Conservation (phyloP, 2,797 vertebrate species). For the Bovichtus diacanthus region DNA sequence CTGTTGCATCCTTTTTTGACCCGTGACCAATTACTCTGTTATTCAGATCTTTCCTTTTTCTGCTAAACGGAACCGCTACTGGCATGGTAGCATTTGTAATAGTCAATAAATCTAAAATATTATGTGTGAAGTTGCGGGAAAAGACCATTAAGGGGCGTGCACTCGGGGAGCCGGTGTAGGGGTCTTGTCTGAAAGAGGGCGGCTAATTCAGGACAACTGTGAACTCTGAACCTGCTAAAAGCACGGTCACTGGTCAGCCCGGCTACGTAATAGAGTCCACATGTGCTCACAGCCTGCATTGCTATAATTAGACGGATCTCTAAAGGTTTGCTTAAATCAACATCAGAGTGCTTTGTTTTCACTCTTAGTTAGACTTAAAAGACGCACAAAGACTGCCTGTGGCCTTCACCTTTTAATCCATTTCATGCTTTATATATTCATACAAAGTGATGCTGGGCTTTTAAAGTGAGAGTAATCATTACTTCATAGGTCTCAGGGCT, state of each 20-base stretch:
- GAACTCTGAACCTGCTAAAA: slow-evolving; percentile 94
- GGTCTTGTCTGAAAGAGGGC: slow-evolving; percentile 90
- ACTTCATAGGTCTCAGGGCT: slow-evolving; percentile 54
- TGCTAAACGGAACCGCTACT: slow-evolving; percentile 91
- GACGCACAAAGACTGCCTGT: slow-evolving; percentile 61
- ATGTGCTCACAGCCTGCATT: slow-evolving; percentile 85
- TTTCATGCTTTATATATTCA: slow-evolving; percentile 62
- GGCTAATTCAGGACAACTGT: slow-evolving; percentile 99
- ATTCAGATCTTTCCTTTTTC: slow-evolving; percentile 88
- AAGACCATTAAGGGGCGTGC: slow-evolving; percentile 95
- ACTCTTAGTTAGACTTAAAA: slow-evolving; percentile 54
- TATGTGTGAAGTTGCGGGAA: slow-evolving; percentile 97
- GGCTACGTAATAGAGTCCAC: slow-evolving; percentile 89
- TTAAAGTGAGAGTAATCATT: slow-evolving; percentile 62
- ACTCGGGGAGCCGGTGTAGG: slow-evolving; percentile 88
- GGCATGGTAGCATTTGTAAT: slow-evolving; percentile 95
- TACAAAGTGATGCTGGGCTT: slow-evolving; percentile 55
- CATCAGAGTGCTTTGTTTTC: slow-evolving; percentile 71
- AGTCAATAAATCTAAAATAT: slow-evolving; percentile 99
- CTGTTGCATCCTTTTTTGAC: slow-evolving; percentile 71
- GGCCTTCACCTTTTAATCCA: slow-evolving; percentile 70
- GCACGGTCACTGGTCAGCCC: slow-evolving; percentile 90
- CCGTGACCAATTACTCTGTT: slow-evolving; percentile 89
- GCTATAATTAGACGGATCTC: slow-evolving; percentile 86
- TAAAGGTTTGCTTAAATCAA: slow-evolving; percentile 85